phyloP scores from a whole-genome alignment of 2,888 invertebrate species.

The Crepidodera aurea region DNA sequence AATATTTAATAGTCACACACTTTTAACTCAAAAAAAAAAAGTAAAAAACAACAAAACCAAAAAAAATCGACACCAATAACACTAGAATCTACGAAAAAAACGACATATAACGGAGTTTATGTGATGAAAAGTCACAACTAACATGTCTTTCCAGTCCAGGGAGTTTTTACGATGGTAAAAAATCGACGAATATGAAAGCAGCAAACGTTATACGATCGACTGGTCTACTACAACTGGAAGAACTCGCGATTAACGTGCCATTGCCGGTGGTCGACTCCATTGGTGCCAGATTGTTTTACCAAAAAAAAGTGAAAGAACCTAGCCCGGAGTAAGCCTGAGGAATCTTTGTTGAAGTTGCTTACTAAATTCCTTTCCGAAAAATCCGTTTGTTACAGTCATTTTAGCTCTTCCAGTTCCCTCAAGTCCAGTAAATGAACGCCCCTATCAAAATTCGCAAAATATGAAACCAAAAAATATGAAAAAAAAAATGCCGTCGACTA shows the following conservation, averaged over 20 bases:
- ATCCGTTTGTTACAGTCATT: too few relatives aligned
- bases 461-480: too few relatives aligned
- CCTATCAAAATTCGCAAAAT: too few relatives aligned
- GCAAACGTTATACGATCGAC: neutral
- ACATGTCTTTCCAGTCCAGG: neutral
- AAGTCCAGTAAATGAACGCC: too few relatives aligned
- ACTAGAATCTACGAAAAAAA: neutral
- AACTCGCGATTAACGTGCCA: slow-evolving; percentile 32
- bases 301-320: too few relatives aligned
- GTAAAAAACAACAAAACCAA: neutral
- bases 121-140: neutral
- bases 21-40: neutral
- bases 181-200: neutral
- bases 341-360: neutral
- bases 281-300: slow-evolving; percentile 16
- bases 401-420: too few relatives aligned
- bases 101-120: neutral
- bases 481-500: too few relatives aligned
- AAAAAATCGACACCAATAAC: slow-evolving; percentile 3
- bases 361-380: too few relatives aligned
- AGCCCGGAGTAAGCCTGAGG: too few relatives aligned
- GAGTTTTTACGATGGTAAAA: neutral
- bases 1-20: neutral
- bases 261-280: slow-evolving; percentile 28
- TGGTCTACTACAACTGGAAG: slow-evolving; percentile 26